Evolutionary conservation across 2,888 invertebrate genomes (phyloP), one percentile per base, ranked within the genome.

Genomic region (Limnephilus rhombicus): DNA sequence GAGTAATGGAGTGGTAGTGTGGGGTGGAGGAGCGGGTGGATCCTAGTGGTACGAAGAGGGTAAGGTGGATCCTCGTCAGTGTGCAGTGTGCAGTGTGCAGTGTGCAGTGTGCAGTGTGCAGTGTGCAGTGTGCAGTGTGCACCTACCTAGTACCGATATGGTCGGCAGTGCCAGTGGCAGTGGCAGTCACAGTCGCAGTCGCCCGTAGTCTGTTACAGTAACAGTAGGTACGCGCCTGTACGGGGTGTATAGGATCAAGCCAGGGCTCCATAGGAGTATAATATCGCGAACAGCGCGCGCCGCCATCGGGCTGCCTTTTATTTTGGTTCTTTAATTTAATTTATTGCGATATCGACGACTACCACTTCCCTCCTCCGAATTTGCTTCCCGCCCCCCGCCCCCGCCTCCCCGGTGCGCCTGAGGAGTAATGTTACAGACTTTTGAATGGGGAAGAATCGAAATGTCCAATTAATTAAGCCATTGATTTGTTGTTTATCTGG

Each of bases 381-480:
- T 91, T 91, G 90, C 91, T 91, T 86, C 87, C 45, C 91, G n/a
- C 7, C 91, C 85, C 83, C 45, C 83, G 12, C 89, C 81, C 68
- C 90, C 85, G 29, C n/a, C 24, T 24, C 68, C 9, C 31, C 80
- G 11, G 34, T 29, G 11, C 83, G 89, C 34, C 90, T 49, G 85
- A 90, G 89, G 85, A 92, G 80, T 92, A 92, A 91, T 91, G 92
- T 90, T 89, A 92, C 92, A 83, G 93, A 93, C 93, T 93, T 92
- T 92, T 93, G 92, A 93, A 93, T 93, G 92, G 92, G 92, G 91
- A 90, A 90, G 92, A 93, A 93, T 92, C 93, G 93, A 93, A 93
- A 93, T 92, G 93, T 93, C 93, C 93, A 93, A 93, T 93, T 93
- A 93, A 93, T 93, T 93, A 93, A 93, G 93, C 93, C 92, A 93